Conservation (phyloP, 2,113 vertebrate genomes). For the Marmota flaviventris region DNA sequence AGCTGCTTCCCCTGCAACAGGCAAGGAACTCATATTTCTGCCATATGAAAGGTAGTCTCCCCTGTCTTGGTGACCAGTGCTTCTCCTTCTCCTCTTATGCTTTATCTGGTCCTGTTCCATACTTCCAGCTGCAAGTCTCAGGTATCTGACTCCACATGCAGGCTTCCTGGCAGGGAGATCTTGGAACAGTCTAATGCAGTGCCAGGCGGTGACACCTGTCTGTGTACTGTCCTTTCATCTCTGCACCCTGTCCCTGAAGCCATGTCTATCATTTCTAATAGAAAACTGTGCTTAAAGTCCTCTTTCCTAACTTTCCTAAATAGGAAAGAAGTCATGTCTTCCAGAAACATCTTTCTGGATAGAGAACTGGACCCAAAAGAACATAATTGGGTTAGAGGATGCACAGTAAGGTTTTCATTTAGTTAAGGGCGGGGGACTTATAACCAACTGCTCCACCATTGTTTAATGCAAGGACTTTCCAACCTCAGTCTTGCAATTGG, state of each 20-base stretch:
- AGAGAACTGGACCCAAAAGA: not conserved
- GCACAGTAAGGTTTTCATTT: not conserved
- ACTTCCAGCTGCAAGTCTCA: not conserved
- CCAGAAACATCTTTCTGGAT: not conserved
- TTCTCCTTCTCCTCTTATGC: not conserved
- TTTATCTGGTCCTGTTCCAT: not conserved
- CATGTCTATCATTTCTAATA: not conserved
- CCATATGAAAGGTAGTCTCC: slow-evolving; percentile 23
- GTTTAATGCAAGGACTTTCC: not conserved
- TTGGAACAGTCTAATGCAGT: not conserved
- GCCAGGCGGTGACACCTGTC: not conserved
- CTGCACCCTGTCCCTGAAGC: not conserved
- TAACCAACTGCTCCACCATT: not conserved
- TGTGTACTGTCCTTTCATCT: not conserved
- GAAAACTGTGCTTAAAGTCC: not conserved
- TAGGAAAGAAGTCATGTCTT: not conserved
- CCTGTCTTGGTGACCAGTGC: not conserved
- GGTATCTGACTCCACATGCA: not conserved
- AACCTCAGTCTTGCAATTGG: not conserved
- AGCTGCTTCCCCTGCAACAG: slow-evolving; percentile 16
- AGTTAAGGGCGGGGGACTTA: not conserved
- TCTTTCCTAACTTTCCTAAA: not conserved
- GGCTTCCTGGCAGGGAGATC: not conserved
- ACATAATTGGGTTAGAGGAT: not conserved
- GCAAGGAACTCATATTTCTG: slow-evolving; percentile 48